phyloP scores from a whole-genome alignment of 2,797 vertebrate genomes.

The Girardinus metallicus region DNA sequence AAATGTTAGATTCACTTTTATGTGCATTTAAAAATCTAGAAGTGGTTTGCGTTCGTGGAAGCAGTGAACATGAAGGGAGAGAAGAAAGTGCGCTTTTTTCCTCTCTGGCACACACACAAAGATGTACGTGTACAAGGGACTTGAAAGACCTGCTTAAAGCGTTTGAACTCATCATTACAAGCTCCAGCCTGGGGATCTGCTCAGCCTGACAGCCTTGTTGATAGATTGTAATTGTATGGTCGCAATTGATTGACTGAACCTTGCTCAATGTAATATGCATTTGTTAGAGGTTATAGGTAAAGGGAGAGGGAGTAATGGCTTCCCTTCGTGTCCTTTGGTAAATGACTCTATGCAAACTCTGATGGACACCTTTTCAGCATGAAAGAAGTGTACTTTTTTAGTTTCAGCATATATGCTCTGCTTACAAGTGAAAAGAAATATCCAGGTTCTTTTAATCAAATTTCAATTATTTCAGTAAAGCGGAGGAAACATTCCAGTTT shows the following conservation, averaged over 20 bases:
- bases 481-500: slow-evolving; percentile 66
- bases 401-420: slow-evolving; percentile 75
- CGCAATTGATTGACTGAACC: slow-evolving; percentile 76
- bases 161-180: slow-evolving; percentile 83
- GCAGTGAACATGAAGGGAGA: background rate
- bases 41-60: background rate
- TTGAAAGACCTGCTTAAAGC: slow-evolving; percentile 79
- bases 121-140: slow-evolving; percentile 34
- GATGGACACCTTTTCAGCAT: slow-evolving; percentile 68
- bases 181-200: slow-evolving; percentile 77
- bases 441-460: slow-evolving; percentile 80
- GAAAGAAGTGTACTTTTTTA: slow-evolving; percentile 67
- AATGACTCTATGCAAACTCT: slow-evolving; percentile 72
- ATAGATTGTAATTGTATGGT: slow-evolving; percentile 78
- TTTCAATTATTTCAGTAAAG: slow-evolving; percentile 79
- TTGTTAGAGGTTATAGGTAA: slow-evolving; percentile 79
- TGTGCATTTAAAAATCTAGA: background rate
- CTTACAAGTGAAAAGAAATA: slow-evolving; percentile 74
- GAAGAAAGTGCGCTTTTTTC: background rate
- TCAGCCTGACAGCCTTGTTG: slow-evolving; percentile 76
- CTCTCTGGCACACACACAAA: background rate
- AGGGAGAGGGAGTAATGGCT: slow-evolving; percentile 71
- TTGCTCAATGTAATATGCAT: slow-evolving; percentile 76
- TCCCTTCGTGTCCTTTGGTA: slow-evolving; percentile 75
- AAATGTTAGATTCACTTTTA: background rate